phyloP scores from a whole-genome alignment of 2,888 invertebrate genomes.

The Steinernema hermaphroditum region DNA sequence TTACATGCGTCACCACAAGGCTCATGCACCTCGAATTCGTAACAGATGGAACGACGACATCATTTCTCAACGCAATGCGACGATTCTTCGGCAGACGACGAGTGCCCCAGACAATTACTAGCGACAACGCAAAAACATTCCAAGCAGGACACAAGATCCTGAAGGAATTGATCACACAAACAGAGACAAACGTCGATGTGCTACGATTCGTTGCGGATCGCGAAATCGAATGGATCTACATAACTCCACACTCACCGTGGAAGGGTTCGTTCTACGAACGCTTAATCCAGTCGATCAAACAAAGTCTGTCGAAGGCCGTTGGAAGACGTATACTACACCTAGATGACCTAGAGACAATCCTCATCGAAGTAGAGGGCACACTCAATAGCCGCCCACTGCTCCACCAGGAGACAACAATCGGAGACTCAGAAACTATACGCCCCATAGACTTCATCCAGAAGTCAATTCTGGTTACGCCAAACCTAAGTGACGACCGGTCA shows the following conservation, averaged over 20 bases:
- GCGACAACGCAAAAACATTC: slow-evolving; percentile 1
- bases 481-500: no score
- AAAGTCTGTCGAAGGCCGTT: slow-evolving; percentile 25
- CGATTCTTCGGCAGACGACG: background rate
- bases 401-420: no score
- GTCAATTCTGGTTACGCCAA: no score
- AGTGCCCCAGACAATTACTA: background rate
- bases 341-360: slow-evolving; percentile 12
- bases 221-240: background rate
- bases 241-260: slow-evolving; percentile 36
- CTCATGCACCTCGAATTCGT: background rate
- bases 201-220: background rate
- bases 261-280: slow-evolving; percentile 36
- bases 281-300: slow-evolving; percentile 26
- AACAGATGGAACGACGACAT: background rate
- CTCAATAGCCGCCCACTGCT: slow-evolving; percentile 34
- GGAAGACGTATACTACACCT: background rate
- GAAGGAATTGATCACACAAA: background rate
- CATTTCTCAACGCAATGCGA: background rate
- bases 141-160: background rate
- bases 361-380: slow-evolving; percentile 30
- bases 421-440: background rate
- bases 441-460: slow-evolving; percentile 40
- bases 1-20: background rate
- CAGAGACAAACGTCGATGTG: background rate